phyloP scores from a whole-genome alignment of 2,888 invertebrate genomes.

The Lepidocyrtoides sp. region DNA sequence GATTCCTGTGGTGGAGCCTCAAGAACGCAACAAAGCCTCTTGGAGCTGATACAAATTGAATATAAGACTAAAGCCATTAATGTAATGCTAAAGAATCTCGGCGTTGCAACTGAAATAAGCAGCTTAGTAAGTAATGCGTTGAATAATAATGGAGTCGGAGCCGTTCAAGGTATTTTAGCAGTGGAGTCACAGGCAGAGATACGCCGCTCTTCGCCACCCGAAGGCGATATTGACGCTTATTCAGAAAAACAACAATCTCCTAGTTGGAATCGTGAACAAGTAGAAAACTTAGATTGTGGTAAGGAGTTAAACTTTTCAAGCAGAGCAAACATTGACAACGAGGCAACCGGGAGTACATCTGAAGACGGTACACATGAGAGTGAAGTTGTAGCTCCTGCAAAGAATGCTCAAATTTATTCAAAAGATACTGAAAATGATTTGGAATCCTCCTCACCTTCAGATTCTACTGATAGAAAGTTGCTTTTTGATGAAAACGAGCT shows the following conservation, averaged over 20 bases:
- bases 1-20: not conserved
- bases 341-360: not conserved
- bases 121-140: slow-evolving; percentile 40
- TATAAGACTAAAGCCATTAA: slow-evolving; percentile 66
- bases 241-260: not conserved
- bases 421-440: not conserved
- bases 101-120: slow-evolving; percentile 51
- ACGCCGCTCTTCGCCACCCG: not conserved
- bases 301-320: not conserved
- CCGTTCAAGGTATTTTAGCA: not conserved
- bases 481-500: slow-evolving; percentile 4
- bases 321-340: not conserved
- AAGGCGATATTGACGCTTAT: not conserved
- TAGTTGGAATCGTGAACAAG: too few relatives aligned
- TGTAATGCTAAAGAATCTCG: slow-evolving; percentile 54
- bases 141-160: slow-evolving; percentile 1
- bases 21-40: slow-evolving; percentile 36
- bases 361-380: too few relatives aligned
- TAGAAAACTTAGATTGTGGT: too few relatives aligned
- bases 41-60: slow-evolving; percentile 62
- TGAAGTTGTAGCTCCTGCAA: not conserved
- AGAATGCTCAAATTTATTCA: not conserved
- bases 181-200: too few relatives aligned
- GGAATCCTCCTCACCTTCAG: too few relatives aligned
- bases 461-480: not conserved